phyloP scores from a whole-genome alignment of 1,140 invertebrate genomes.

The Diachasmimorpha longicaudata region DNA sequence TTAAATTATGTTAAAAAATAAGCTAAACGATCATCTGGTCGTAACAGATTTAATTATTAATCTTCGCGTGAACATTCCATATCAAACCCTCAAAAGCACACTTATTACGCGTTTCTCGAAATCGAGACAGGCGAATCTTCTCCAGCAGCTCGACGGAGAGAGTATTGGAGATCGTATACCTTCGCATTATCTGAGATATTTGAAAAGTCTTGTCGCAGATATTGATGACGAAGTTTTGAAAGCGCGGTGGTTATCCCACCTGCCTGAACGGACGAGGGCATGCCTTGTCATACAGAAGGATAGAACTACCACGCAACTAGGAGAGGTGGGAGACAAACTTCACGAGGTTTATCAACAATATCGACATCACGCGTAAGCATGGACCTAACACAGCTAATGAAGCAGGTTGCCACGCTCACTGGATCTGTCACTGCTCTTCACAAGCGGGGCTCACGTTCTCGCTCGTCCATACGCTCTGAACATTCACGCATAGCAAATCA shows the following conservation, averaged over 20 bases:
- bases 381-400: no score
- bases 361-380: background rate
- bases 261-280: background rate
- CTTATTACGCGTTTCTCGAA: background rate
- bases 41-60: no score
- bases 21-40: no score
- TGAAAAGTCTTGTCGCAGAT: background rate
- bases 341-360: background rate
- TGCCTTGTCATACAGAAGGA: background rate
- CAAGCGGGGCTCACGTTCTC: no score
- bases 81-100: background rate
- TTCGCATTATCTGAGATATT: no score
- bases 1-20: no score
- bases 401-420: no score
- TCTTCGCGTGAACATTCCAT: no score
- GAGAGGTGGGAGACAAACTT: background rate
- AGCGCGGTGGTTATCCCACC: background rate
- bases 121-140: background rate
- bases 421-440: no score
- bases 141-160: background rate
- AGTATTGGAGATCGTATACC: background rate
- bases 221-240: background rate
- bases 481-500: slow-evolving; percentile 11
- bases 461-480: background rate
- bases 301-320: background rate